These are phyloP conservation scores for Aphis craccivora DNA, from an alignment of 1,140 invertebrate species.

Conservation along the genomic window DNA sequence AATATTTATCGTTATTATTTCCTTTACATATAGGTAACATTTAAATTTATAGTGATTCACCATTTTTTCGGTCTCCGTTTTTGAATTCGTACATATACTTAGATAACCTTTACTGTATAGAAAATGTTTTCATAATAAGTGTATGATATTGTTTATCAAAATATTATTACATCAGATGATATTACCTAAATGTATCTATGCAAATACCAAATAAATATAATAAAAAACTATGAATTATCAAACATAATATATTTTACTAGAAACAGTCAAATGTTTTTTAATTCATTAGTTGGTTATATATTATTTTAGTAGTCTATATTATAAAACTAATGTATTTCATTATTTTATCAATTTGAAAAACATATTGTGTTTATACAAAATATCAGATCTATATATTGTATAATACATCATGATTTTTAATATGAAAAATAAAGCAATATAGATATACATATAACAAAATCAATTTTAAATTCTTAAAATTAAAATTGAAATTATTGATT, in stretches of 20 bases:
- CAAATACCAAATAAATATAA: neutral
- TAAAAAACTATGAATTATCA: neutral
- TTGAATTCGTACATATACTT: neutral
- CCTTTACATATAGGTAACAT: neutral
- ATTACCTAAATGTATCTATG: neutral
- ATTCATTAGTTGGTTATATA: neutral
- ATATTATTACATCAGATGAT: neutral
- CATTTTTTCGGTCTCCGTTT: neutral
- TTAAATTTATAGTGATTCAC: neutral
- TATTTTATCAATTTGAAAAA: too few relatives aligned
- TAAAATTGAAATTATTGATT: too few relatives aligned
- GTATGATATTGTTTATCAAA: neutral
- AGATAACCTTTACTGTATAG: neutral
- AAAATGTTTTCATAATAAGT: neutral
- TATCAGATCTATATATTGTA: too few relatives aligned
- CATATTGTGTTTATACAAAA: too few relatives aligned
- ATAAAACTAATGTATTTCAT: too few relatives aligned
- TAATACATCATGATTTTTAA: too few relatives aligned
- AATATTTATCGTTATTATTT: constrained; percentile 4
- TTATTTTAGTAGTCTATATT: too few relatives aligned
- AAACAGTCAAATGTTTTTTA: neutral
- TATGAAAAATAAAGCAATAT: too few relatives aligned
- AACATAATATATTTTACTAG: neutral
- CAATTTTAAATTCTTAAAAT: too few relatives aligned
- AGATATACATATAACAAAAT: too few relatives aligned